Conservation (phyloP, 2,113 vertebrate genomes). For the Amazona guildingii region DNA sequence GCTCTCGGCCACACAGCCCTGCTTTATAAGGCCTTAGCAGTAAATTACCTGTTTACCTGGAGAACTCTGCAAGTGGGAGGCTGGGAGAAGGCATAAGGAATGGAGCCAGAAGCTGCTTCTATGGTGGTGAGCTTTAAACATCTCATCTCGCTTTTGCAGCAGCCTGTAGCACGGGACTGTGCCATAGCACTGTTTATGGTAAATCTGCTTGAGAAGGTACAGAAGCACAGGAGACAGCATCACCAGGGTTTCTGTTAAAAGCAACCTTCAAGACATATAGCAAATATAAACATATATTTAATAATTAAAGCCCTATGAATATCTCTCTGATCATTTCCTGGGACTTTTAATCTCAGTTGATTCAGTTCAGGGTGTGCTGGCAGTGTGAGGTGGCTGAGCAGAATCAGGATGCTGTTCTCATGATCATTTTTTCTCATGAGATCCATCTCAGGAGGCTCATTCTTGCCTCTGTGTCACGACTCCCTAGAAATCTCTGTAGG, state of each 20-base stretch:
- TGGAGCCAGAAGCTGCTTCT: not conserved
- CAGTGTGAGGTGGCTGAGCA: not conserved
- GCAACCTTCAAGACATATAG: not conserved
- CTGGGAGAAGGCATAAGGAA: not conserved
- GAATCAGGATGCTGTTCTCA: not conserved
- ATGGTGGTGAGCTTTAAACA: not conserved
- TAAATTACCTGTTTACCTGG: not conserved
- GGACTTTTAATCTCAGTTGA: not conserved
- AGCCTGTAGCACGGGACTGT: not conserved
- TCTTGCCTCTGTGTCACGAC: slow-evolving; percentile 34
- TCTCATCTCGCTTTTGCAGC: not conserved
- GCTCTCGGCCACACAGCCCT: not conserved
- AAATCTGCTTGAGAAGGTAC: not conserved
- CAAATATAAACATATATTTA: not conserved
- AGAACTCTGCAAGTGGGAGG: not conserved
- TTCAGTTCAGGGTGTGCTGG: not conserved
- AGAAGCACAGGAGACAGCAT: not conserved
- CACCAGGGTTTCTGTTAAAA: not conserved
- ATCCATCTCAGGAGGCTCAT: not conserved
- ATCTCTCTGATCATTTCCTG: not conserved
- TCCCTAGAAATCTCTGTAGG: slow-evolving; percentile 42
- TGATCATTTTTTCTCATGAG: not conserved
- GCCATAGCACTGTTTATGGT: not conserved
- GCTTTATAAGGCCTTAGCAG: not conserved
- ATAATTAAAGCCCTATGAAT: not conserved